Base-by-base conservation (phyloP, 2,797 vertebrate genomes). In the Acipenser ruthenus region DNA sequence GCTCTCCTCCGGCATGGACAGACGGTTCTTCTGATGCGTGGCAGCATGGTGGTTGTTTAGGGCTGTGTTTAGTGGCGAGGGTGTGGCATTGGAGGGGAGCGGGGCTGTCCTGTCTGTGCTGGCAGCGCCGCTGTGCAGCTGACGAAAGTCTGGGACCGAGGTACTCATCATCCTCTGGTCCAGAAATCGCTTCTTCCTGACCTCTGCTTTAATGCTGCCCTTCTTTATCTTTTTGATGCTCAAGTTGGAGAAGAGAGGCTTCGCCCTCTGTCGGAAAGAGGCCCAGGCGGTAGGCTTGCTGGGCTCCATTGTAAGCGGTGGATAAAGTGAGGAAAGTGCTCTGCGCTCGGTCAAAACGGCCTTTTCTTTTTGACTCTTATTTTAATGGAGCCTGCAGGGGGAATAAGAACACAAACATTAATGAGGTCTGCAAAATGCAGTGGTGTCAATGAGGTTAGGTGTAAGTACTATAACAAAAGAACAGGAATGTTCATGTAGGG, bases 91-190 rank as follows among this genome's bases (percentile, higher is more conserved):
- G 51, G 73, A 80, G 13, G 10, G 6, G 6, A 58, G 4, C 15
- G 58, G 8, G 1, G 48, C 53, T 10, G 53, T 1, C 5, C 7
- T 66, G 6, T 78, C 71, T 1, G 69, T 0, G 37, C 69, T 18
- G 37, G 13, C 50, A 0, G 60, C n/a, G 49, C 67, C 66, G 4
- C 55, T 70, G 6, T 6, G 76, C 69, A 49, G 60, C 18, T 77
- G 9, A 12, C 75, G 62, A 0, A 92, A 73, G 69, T 91, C 82
- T 4, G 89, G 89, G 6, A 90, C 87, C 0, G 90, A 92, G 49
- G 88, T 72, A 63, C 90, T 92, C 65, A 85, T 37, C 53, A 55
- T 84, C 1, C 88, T 79, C 76, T 83, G 63, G 50, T 60, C 72
- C 15, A 84, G 50, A 13, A 11, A 1, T 10, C 51, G 58, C 23